Base-by-base conservation (phyloP, 2,797 vertebrate species). In the Enteromius trimaculatus region DNA sequence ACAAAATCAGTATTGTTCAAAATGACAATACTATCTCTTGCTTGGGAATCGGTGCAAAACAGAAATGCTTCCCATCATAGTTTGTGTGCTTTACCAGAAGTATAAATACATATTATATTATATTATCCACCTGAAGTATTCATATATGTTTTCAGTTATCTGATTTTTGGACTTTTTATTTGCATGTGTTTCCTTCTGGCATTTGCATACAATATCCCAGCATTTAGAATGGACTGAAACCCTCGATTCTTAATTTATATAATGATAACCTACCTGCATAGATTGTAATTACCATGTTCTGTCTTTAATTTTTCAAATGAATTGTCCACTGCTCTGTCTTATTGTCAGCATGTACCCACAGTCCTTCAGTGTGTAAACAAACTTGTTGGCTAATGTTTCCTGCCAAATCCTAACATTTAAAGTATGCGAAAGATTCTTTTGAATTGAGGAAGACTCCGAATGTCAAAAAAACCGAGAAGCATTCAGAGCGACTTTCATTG, bases 321-420 rank as follows among this genome's bases (percentile, higher is more conserved):
- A 76, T 60, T 60, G 74, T 42, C 34, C 53, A 75, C 49, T 75
- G 29, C 34, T 16, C 19, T 75, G 29, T 55, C 1, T 16, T 21
- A 75, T 21, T 75, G 51, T 55, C 49, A 8, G 49, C 0, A 3
- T 75, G 5, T 39, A 76, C 2, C 39, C 55, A 64, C 55, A 21
- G 34, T 29, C 37, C 17, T 62, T 64, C 75, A 64, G 39, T 62
- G 4, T 29, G 58, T 77, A 64, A 77, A 64, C 55, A 64, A 21
- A 77, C 23, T 21, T 64, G 23, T 77, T 44, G 75, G 60, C 58
- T 64, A 64, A 64, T 77, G 58, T 29, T 47, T 64, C 17, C 58
- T 21, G 23, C 39, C 58, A 77, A 77, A 64, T 60, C 34, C n/a
- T 76, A 77, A 62, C 51, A 77, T 77, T 42, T 39, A 62, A 64